Percentiles rank a stretch among this genome's conserved stretches.
These are phyloP conservation scores for Archivesica marissinica DNA, from an alignment of 1,140 invertebrate genomes.

Conservation along the genomic window DNA sequence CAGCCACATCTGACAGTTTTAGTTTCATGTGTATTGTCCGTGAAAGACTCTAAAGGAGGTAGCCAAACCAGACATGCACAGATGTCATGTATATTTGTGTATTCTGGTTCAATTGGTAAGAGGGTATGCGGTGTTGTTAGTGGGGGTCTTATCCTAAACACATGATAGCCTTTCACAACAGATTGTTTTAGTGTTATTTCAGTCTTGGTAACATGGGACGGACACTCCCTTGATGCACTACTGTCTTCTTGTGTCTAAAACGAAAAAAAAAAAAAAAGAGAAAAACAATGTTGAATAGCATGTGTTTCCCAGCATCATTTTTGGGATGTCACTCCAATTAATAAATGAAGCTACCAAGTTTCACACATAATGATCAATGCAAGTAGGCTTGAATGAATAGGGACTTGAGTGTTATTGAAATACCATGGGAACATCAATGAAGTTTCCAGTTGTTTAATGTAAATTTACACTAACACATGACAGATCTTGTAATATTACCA, in stretches of 20 bases:
- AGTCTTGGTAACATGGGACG: neutral
- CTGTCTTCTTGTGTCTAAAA: neutral
- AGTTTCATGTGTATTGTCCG: neutral
- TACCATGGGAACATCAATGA: too few species aligned
- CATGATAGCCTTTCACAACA: constrained; percentile 39
- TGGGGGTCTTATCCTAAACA: constrained; percentile 31
- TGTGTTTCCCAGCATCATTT: neutral
- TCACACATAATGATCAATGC: too few species aligned
- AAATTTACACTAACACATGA: too few species aligned
- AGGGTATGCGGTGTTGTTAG: neutral
- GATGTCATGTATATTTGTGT: constrained; percentile 45
- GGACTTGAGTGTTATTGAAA: too few species aligned
- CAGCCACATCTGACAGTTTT: constrained; percentile 47
- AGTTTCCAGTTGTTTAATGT: too few species aligned
- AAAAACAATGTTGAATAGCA: neutral
- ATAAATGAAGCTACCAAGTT: neutral
- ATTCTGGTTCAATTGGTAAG: constrained; percentile 40
- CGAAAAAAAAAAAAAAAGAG: neutral
- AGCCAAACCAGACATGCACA: constrained; percentile 44
- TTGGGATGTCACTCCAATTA: neutral
- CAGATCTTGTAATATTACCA: too few species aligned
- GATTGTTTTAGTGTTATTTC: neutral
- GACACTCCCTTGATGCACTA: neutral
- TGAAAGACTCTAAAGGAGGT: neutral
- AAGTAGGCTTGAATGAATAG: too few species aligned